Evolutionary conservation across 2,113 vertebrate species (phyloP).

Genomic region (Trinectes maculatus): DNA sequence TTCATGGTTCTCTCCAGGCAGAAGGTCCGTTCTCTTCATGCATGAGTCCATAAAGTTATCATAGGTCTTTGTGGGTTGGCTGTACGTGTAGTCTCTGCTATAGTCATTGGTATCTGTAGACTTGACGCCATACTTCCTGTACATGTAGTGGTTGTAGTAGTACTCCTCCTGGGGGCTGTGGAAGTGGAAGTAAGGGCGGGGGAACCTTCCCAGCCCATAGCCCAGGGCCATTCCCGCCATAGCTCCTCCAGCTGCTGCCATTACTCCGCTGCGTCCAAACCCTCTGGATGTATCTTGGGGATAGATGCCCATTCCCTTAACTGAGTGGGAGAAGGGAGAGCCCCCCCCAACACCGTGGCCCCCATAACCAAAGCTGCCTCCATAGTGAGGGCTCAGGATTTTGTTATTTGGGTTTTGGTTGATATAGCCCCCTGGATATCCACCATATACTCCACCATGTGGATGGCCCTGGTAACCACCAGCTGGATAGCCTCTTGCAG

Average conservation of each 20-base stretch:
- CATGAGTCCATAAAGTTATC: constrained; percentile 66
- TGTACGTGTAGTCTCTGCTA: constrained; percentile 66
- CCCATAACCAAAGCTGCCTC: constrained; percentile 65
- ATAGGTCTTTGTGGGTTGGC: constrained; percentile 32
- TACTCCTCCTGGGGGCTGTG: constrained; percentile 70
- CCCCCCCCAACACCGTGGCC: constrained; percentile 56
- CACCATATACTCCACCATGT: no score
- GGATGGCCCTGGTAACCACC: constrained; percentile 31
- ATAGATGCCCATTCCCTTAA: constrained; percentile 58
- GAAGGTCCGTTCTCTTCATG: constrained; percentile 69
- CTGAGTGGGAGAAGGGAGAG: constrained; percentile 74
- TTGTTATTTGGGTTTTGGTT: constrained; percentile 78
- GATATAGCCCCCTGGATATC: constrained; percentile 58
- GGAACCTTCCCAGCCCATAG: constrained; percentile 77
- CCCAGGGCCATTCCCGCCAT: constrained; percentile 79
- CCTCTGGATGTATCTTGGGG: constrained; percentile 72
- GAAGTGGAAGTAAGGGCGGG: constrained; percentile 72
- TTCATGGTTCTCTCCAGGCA: constrained; percentile 39
- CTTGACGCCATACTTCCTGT: constrained; percentile 61
- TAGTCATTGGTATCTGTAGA: constrained; percentile 69
- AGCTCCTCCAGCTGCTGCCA: constrained; percentile 74
- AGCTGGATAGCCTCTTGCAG: constrained; percentile 10
- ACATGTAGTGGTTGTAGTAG: constrained; percentile 82
- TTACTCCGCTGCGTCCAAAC: constrained; percentile 70
- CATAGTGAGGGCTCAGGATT: constrained; percentile 76